phyloP scores from a whole-genome alignment of 2,888 invertebrate species.

The Ceraclea dissimilis region DNA sequence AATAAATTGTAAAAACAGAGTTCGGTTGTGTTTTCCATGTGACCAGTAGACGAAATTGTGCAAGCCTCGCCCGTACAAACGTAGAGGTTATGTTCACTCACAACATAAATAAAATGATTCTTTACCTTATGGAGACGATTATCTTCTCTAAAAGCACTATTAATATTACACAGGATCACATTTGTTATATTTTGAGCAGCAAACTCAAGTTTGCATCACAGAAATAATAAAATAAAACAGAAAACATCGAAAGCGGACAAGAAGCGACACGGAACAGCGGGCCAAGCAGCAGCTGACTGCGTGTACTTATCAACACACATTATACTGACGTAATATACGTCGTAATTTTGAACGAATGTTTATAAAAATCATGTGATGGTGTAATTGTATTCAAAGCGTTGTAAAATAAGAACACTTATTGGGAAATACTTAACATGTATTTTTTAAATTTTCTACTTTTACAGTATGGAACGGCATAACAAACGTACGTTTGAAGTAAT shows the following conservation, averaged over 20 bases:
- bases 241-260: slow-evolving; percentile 54
- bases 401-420: background rate
- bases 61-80: slow-evolving; percentile 20
- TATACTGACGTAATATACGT: slow-evolving; percentile 33
- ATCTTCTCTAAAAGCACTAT: slow-evolving; percentile 40
- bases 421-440: background rate
- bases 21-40: slow-evolving; percentile 15
- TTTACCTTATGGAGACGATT: slow-evolving; percentile 44
- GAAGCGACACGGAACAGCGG: slow-evolving; percentile 59
- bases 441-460: background rate
- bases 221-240: slow-evolving; percentile 51
- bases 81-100: slow-evolving; percentile 48
- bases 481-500: slow-evolving; percentile 34
- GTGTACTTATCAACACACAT: slow-evolving; percentile 27
- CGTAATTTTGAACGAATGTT: slow-evolving; percentile 25
- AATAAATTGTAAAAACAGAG: background rate
- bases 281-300: slow-evolving; percentile 64
- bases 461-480: background rate
- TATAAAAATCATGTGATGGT: background rate
- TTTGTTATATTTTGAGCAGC: slow-evolving; percentile 41
- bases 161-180: slow-evolving; percentile 40
- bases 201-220: slow-evolving; percentile 50
- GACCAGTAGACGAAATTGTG: slow-evolving; percentile 5
- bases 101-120: slow-evolving; percentile 49
- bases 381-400: background rate